Evolutionary conservation across 2,888 invertebrate species (phyloP).

Genomic region (Gymnosoma rotundatum): DNA sequence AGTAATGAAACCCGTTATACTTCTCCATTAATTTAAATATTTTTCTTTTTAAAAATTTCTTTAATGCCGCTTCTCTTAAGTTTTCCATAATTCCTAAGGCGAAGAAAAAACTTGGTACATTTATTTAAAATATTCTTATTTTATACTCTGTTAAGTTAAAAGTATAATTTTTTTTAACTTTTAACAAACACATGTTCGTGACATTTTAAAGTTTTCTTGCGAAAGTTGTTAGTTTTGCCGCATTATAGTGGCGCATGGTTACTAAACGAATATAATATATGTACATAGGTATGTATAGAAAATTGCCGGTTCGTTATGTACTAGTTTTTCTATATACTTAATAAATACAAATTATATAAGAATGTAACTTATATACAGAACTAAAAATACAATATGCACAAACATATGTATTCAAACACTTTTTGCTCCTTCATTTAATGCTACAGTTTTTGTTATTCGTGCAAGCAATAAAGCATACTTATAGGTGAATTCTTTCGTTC

Average conservation of each 20-base stretch:
- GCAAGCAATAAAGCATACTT: conserved; percentile 66
- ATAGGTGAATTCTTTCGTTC: conserved; percentile 53
- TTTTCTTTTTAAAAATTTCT: neutral
- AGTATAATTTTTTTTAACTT: conserved; percentile 8
- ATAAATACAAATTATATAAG: conserved; percentile 51
- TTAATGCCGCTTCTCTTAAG: conserved; percentile 4
- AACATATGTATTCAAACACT: too few relatives aligned
- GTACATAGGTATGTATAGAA: conserved; percentile 1
- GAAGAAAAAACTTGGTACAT: neutral
- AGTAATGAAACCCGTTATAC: conserved; percentile 5
- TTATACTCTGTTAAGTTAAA: conserved; percentile 28
- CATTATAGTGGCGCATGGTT: conserved; percentile 67
- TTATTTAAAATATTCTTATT: neutral
- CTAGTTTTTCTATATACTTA: conserved; percentile 39
- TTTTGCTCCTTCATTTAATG: conserved; percentile 19
- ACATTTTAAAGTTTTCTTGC: conserved; percentile 54
- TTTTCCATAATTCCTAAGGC: conserved; percentile 22
- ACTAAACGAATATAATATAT: conserved; percentile 37
- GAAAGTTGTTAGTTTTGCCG: conserved; percentile 54
- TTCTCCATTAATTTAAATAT: conserved; percentile 27
- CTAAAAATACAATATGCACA: too few relatives aligned
- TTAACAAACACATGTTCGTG: conserved; percentile 66
- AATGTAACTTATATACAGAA: neutral
- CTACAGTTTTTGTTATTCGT: conserved; percentile 21
- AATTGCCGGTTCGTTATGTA: conserved; percentile 58